These are phyloP conservation scores for Phylloscopus whistleri DNA, from an alignment of 2,113 vertebrate genomes.

Conservation along the genomic window DNA sequence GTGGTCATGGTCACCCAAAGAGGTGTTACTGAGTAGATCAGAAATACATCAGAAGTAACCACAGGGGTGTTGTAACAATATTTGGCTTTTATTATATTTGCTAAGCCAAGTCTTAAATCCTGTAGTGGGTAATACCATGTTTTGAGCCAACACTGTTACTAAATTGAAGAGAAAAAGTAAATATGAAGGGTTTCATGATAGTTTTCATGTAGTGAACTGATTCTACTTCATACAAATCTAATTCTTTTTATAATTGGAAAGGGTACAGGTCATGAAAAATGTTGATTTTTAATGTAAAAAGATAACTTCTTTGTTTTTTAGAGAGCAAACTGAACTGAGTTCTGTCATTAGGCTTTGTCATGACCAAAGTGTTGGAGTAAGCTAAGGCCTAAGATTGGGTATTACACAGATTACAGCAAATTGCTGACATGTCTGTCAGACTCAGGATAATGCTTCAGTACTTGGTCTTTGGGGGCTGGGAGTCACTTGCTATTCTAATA, in stretches of 20 bases:
- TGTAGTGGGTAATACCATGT: background rate
- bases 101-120: background rate
- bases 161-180: background rate
- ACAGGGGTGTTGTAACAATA: background rate
- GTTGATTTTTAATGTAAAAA: background rate
- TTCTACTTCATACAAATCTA: background rate
- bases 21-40: background rate
- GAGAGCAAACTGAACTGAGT: background rate
- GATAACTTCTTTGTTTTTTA: background rate
- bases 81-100: background rate
- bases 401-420: background rate
- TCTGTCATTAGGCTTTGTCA: background rate
- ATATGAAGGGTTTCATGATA: background rate
- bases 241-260: background rate
- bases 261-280: background rate
- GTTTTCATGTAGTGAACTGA: background rate
- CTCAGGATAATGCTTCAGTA: background rate
- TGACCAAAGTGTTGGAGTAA: background rate
- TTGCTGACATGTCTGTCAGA: background rate
- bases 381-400: background rate
- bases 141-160: background rate
- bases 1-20: background rate
- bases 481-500: background rate
- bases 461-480: background rate
- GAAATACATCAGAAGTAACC: background rate